Base-by-base conservation (phyloP, 2,888 invertebrate species). In the Cataglyphis albicans region DNA sequence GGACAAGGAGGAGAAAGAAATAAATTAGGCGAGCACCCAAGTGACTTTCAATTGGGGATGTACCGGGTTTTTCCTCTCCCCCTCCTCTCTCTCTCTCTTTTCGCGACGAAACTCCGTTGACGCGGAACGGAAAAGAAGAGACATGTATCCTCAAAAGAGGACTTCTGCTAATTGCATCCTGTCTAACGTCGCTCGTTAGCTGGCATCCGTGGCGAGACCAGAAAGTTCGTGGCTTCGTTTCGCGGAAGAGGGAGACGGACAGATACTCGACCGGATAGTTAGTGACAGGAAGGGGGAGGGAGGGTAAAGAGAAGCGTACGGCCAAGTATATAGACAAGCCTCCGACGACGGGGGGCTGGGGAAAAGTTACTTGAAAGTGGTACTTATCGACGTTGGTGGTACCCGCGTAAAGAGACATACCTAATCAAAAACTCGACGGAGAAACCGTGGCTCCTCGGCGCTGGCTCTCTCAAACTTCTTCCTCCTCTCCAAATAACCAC, bases 81-180 rank as follows among this genome's bases (percentile, higher is more conserved):
- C 65, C 74, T 81, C 64, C 76, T 74, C 18, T 12, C 84, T 57
- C 18, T 48, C 18, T 48, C 48, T 55, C 59, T 21, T 59, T 38
- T 55, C 85, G 81, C 83, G 81, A 29, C 67, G 82, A 73, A 64
- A 78, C 82, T 84, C 81, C 81, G 38, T 68, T 65, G 74, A 65
- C 83, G 76, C 41, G 55, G 72, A 38, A 61, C 52, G 76, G 81
- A 84, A 84, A 90, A 83, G 83, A 83, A 86, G 86, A 87, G 84
- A 87, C 89, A 81, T 84, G 84, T 86, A 89, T 41, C 82, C 86
- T 90, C 90, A 82, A 83, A 88, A 86, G 89, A 90, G 87, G 90
- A 90, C 87, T 88, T 91, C 76, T 88, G 88, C 90, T 91, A 91
- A 91, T 91, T 91, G 91, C 90, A 91, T 91, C 91, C 91, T 89